These are phyloP conservation scores for Hydrochoerus hydrochaeris DNA, from an alignment of 2,113 vertebrate species.

Conservation along the genomic window DNA sequence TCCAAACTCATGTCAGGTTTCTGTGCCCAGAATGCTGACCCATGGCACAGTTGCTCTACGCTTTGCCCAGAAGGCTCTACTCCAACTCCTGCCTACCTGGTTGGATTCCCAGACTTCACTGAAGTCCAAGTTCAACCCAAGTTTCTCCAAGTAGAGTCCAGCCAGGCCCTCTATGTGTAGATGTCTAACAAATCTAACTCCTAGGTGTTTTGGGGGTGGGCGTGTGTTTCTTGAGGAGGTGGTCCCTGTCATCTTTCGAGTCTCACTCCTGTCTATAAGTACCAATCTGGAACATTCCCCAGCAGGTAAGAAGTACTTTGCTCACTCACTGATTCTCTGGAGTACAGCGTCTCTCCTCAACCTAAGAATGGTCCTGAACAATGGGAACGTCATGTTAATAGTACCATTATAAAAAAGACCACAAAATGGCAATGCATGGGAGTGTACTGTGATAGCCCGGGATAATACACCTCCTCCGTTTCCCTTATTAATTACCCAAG, in stretches of 20 bases:
- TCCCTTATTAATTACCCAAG: slow-evolving; percentile 17
- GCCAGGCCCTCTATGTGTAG: neutral
- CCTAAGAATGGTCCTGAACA: neutral
- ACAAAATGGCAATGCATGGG: neutral
- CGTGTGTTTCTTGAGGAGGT: neutral
- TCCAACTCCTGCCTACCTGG: neutral
- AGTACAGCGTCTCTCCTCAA: neutral
- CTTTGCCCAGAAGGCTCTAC: neutral
- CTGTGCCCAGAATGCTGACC: neutral
- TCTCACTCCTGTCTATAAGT: neutral
- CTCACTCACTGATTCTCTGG: neutral
- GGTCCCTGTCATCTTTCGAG: neutral
- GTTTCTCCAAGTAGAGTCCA: neutral
- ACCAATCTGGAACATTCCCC: neutral
- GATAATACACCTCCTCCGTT: neutral
- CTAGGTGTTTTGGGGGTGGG: neutral
- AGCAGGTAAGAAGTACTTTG: neutral
- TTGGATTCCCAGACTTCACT: neutral
- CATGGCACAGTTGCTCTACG: neutral
- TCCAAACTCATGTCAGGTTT: neutral
- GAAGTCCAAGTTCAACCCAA: neutral
- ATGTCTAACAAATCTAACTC: slow-evolving; percentile 21
- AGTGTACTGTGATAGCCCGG: neutral
- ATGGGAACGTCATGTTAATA: slow-evolving; percentile 25
- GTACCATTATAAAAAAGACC: slow-evolving; percentile 25